A percentile compares a stretch with the other conserved stretches of the same genome.
Evolutionary conservation across 2,113 vertebrate genomes (phyloP).

Genomic region (Trogon surrucura): DNA sequence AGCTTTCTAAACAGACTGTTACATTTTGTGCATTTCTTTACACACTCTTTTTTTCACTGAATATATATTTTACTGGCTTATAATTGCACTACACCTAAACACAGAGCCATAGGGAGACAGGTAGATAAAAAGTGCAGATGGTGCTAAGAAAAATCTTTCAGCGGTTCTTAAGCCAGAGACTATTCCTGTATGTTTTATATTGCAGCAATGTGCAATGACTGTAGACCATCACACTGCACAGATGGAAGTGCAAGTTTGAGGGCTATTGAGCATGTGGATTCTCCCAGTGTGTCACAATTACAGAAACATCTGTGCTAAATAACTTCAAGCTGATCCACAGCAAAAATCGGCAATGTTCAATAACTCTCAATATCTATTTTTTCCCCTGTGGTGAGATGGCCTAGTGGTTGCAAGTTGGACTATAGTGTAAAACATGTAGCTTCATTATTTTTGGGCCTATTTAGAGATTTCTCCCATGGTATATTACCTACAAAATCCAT

Average conservation of each 20-base stretch:
- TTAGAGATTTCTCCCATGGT: slow-evolving; percentile 72
- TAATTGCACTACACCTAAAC: background rate
- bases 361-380: slow-evolving; percentile 70
- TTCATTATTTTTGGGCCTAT: slow-evolving; percentile 70
- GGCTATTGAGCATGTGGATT: slow-evolving; percentile 79
- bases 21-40: background rate
- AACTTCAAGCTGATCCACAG: slow-evolving; percentile 81
- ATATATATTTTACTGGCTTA: background rate
- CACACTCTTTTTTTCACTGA: background rate
- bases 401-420: slow-evolving; percentile 67
- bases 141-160: slow-evolving; percentile 20
- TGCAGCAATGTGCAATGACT: slow-evolving; percentile 52
- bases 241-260: slow-evolving; percentile 79
- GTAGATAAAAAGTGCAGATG: slow-evolving; percentile 50
- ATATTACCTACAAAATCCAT: slow-evolving; percentile 70
- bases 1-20: background rate
- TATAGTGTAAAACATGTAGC: slow-evolving; percentile 65
- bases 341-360: slow-evolving; percentile 81
- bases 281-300: slow-evolving; percentile 83
- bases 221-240: slow-evolving; percentile 70
- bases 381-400: slow-evolving; percentile 61
- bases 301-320: slow-evolving; percentile 84
- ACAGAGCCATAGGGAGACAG: slow-evolving; percentile 12
- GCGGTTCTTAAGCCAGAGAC: slow-evolving; percentile 59
- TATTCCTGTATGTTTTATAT: slow-evolving; percentile 48